Percentiles rank a stretch among this genome's conserved stretches.
These are phyloP conservation scores for Nannoperca australis DNA, from an alignment of 2,797 vertebrate species.

Conservation along the genomic window DNA sequence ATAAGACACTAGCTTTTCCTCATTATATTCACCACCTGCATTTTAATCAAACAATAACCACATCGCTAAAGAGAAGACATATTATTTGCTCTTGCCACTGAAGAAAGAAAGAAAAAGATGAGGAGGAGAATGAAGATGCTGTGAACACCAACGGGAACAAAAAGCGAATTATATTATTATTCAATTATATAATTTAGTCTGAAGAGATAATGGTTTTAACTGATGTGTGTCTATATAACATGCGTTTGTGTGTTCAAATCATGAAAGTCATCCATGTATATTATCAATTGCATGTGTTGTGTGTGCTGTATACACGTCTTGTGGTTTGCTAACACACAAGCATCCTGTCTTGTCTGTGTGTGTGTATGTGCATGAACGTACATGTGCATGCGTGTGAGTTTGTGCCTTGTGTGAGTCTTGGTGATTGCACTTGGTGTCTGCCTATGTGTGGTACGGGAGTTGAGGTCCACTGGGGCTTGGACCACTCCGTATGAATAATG, in stretches of 20 bases:
- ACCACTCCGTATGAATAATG: slow-evolving; percentile 87
- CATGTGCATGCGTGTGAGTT: not conserved
- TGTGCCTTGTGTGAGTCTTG: slow-evolving; percentile 16
- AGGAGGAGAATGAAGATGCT: slow-evolving; percentile 31
- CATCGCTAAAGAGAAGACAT: slow-evolving; percentile 28
- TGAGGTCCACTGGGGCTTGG: slow-evolving; percentile 81
- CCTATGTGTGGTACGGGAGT: slow-evolving; percentile 79
- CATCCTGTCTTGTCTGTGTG: not conserved
- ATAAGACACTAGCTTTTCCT: slow-evolving; percentile 54
- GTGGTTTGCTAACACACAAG: not conserved
- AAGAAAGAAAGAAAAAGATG: slow-evolving; percentile 22
- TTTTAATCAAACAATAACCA: slow-evolving; percentile 67
- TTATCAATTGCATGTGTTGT: slow-evolving; percentile 3
- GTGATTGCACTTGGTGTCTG: slow-evolving; percentile 71
- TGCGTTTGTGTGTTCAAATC: slow-evolving; percentile 30
- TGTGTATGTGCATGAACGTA: not conserved
- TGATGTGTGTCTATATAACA: slow-evolving; percentile 5
- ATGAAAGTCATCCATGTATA: not conserved
- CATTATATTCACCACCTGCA: slow-evolving; percentile 62
- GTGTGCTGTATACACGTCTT: not conserved
- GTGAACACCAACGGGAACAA: slow-evolving; percentile 34
- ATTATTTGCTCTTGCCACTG: slow-evolving; percentile 4
- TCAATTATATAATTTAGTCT: slow-evolving; percentile 57
- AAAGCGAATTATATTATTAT: slow-evolving; percentile 61
- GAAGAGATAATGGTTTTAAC: slow-evolving; percentile 54